Evolutionary conservation across 2,888 invertebrate genomes (phyloP).

Genomic region (Lasioglossum villosulum): DNA sequence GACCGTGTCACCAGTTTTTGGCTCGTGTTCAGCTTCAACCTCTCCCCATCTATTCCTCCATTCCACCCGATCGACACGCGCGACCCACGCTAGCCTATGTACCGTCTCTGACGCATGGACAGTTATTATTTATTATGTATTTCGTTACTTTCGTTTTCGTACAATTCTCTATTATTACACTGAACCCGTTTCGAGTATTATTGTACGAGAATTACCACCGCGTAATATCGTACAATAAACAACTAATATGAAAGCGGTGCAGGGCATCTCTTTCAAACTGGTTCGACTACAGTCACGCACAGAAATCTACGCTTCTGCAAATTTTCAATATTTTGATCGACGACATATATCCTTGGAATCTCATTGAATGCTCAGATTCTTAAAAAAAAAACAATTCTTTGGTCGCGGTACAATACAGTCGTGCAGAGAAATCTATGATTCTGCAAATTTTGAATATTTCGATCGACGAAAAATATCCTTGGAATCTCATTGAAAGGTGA

Average conservation of each 20-base stretch:
- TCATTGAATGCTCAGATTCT: not conserved
- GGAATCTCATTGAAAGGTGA: too few relatives aligned
- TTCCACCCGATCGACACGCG: conserved; percentile 6
- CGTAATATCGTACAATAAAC: not conserved
- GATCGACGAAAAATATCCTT: too few relatives aligned
- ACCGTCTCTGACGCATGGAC: not conserved
- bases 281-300: not conserved
- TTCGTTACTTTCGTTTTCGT: not conserved
- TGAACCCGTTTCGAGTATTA: not conserved
- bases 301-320: not conserved
- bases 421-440: too few relatives aligned
- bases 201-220: not conserved
- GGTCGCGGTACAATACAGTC: too few relatives aligned
- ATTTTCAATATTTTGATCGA: not conserved
- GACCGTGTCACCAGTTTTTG: conserved; percentile 28
- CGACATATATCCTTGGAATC: not conserved
- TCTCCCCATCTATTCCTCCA: conserved; percentile 3
- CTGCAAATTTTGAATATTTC: too few relatives aligned
- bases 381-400: not conserved
- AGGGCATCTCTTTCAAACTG: not conserved
- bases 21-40: conserved; percentile 19
- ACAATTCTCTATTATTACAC: not conserved
- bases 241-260: not conserved
- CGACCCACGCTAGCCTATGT: not conserved
- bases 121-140: too few relatives aligned